Evolutionary conservation across 2,113 vertebrate genomes (phyloP), one percentile per base, ranked within the genome.

Genomic region (Bos taurus): DNA sequence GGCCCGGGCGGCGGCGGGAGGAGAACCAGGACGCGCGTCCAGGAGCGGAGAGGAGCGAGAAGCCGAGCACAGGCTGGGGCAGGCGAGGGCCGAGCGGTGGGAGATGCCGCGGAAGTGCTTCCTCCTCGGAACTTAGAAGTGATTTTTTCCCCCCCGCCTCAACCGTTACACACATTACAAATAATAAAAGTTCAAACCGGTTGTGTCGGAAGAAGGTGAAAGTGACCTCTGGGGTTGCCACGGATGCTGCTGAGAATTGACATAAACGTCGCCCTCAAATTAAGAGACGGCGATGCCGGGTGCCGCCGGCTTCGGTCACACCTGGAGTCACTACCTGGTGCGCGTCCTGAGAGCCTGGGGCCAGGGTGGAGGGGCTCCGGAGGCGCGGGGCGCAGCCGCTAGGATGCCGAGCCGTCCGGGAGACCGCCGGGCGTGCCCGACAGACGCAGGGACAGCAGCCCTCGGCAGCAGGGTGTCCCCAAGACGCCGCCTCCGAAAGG

Each of bases 301-400:
- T 1, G 80, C 33, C 82, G 0, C 74, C 2, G 12, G 64, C 60
- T 9, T 11, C 1, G 6, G 26, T 0, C 0, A 15, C 28, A 26
- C 60, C 17, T 0, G 3, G 33, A 4, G 93, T 12, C 26, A 2
- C 48, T 2, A 43, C 93, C 87, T 5, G 64, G 64, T 2, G 95
- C 28, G 36, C 46, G 33, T 12, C 26, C 25, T 4, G 28, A 14
- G 57, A 1, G 83, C 60, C 1, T 7, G 4, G 59, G 77, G 40
- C 30, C 17, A 0, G 6, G 36, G 1, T 3, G 26, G 28, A 13
- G 15, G 77, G 26, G 19, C 87, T 4, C 15, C 8, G 43, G 33
- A 6, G 78, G 26, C 26, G 30, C 50, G 25, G 7, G 74, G 26
- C 2, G 59, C 30, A 5, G 57, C 1, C 56, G 13, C 25, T 6